Evolutionary conservation across 2,888 invertebrate genomes (phyloP).

Genomic region (Dryocosmus kuriphilus): DNA sequence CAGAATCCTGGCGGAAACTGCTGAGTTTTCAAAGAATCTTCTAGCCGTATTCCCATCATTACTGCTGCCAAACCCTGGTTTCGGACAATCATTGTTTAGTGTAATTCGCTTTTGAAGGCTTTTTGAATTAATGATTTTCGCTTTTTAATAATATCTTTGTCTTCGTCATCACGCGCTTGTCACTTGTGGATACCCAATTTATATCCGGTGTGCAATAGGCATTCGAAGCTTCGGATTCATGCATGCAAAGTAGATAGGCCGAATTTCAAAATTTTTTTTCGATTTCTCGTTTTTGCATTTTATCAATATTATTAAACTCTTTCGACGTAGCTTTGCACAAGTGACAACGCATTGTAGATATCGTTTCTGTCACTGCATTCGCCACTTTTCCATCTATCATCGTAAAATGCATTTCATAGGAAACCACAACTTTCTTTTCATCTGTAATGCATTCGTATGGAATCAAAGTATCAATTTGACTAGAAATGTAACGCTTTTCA

Average conservation of each 20-base stretch:
- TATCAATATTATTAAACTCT: too few relatives aligned
- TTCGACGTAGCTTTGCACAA: conserved; percentile 25
- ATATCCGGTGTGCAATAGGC: too few relatives aligned
- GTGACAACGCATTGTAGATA: conserved; percentile 18
- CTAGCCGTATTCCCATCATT: conserved; percentile 50
- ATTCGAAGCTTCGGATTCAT: too few relatives aligned
- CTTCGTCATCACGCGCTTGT: not conserved
- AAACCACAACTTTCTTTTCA: not conserved
- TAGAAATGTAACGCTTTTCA: not conserved
- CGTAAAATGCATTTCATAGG: not conserved
- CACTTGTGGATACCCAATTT: too few relatives aligned
- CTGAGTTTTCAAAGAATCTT: conserved; percentile 1
- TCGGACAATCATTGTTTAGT: conserved; percentile 42
- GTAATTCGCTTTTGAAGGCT: conserved; percentile 41
- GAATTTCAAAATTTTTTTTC: too few relatives aligned
- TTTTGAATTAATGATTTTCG: conserved; percentile 37
- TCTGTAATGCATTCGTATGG: not conserved
- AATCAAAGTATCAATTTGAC: not conserved
- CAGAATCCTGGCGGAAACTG: too few relatives aligned
- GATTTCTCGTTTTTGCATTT: conserved; percentile 24
- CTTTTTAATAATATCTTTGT: conserved; percentile 28
- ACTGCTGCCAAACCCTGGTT: conserved; percentile 43
- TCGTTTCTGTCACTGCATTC: conserved; percentile 43
- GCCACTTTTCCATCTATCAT: conserved; percentile 26
- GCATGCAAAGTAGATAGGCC: too few relatives aligned